Base-by-base conservation (phyloP, 2,797 vertebrate genomes). In the Scomberomorus guttatus region DNA sequence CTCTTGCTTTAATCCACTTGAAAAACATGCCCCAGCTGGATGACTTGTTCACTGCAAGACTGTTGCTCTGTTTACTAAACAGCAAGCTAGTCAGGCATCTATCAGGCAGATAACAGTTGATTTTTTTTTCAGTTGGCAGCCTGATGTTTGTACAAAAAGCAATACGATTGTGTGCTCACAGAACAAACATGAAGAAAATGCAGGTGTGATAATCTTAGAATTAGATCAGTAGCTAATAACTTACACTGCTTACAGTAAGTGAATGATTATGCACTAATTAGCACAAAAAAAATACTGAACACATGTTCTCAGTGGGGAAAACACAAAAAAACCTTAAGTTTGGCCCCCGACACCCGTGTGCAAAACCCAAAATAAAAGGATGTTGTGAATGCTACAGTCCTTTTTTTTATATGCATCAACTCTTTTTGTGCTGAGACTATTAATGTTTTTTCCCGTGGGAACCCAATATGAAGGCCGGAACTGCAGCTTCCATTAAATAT, bases 11-110 rank as follows among this genome's bases (percentile, higher is more conserved):
- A 24, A 1, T 55, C 46, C n/a, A 1, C 48, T 48, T 56, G 4
- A 56, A 60, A 58, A 10, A n/a, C 44, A 18, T 11, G 22, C 27
- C 54, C 56, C 29, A 15, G 32, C 22, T 27, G 11, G 25, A 39
- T 20, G 29, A 25, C 34, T 8, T 42, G 20, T 39, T 48, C 14
- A 15, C 56, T 57, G 25, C 57, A 39, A 55, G 68, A 24, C 0
- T 3, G 8, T 22, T 4, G 17, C 5, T 46, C 15, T 67, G 56
- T 76, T 72, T 74, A 82, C 34, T 0, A 24, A 80, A 78, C 59
- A 72, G 15, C 22, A 34, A 48, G 8, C 18, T 7, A 39, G n/a
- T 42, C 56, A 63, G 69, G 79, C 60, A 57, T 20, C 0, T 39
- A 62, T 77, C 75, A 69, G 24, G 18, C 18, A 60, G 14, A 14